phyloP scores from a whole-genome alignment of 2,888 invertebrate species.

The Drosophila picticornis region DNA sequence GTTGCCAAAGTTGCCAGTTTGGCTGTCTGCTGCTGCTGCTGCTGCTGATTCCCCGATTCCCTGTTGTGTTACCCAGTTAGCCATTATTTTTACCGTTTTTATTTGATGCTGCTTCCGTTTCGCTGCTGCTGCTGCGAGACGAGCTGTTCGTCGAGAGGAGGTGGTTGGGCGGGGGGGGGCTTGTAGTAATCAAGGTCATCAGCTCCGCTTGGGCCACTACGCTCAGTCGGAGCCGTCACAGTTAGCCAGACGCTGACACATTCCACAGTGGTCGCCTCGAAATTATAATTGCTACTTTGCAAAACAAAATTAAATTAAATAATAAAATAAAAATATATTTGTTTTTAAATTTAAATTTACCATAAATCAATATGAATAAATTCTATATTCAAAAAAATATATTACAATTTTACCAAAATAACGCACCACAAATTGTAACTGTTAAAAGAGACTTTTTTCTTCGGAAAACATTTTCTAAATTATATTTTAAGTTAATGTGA shows the following conservation, averaged over 20 bases:
- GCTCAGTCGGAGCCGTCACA: slow-evolving; percentile 65
- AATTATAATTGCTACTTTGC: neutral
- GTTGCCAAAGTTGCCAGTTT: slow-evolving; percentile 54
- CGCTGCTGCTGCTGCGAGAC: slow-evolving; percentile 11
- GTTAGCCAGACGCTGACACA: slow-evolving; percentile 75
- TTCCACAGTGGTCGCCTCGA: slow-evolving; percentile 48
- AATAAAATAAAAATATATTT: too few relatives aligned
- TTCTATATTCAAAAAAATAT: too few relatives aligned
- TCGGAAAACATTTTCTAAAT: neutral
- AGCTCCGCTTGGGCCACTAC: slow-evolving; percentile 61
- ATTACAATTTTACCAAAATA: too few relatives aligned
- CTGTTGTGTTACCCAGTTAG: slow-evolving; percentile 20
- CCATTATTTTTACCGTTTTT: slow-evolving; percentile 73
- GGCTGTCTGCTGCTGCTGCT: slow-evolving; percentile 29
- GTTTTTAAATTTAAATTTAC: neutral
- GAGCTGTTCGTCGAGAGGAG: neutral
- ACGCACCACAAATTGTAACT: neutral
- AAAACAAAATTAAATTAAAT: too few relatives aligned
- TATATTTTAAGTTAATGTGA: neutral
- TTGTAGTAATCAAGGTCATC: slow-evolving; percentile 78
- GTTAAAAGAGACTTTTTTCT: neutral
- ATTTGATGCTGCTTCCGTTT: slow-evolving; percentile 67
- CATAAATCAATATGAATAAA: too few relatives aligned
- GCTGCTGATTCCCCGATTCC: slow-evolving; percentile 46
- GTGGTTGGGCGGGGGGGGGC: slow-evolving; percentile 4